These are phyloP conservation scores for Drosophila maculinotata DNA, from an alignment of 2,888 invertebrate species.

Conservation along the genomic window DNA sequence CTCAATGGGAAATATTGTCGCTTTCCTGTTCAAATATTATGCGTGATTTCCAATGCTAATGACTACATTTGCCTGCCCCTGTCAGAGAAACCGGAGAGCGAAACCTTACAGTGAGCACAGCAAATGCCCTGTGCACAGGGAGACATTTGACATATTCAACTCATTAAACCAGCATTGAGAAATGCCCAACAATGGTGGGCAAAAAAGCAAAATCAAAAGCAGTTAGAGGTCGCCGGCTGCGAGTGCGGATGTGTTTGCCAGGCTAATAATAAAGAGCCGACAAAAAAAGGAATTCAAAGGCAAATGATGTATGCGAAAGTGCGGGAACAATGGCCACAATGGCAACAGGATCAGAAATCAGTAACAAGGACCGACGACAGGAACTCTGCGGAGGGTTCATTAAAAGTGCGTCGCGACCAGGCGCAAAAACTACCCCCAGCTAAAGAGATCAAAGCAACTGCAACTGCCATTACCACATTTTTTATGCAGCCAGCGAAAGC, in stretches of 20 bases:
- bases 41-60: slow-evolving; percentile 68
- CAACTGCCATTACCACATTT: slow-evolving; percentile 61
- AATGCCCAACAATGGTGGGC: slow-evolving; percentile 47
- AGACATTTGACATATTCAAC: slow-evolving; percentile 78
- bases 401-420: slow-evolving; percentile 58
- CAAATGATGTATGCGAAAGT: slow-evolving; percentile 64
- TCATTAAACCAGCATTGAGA: slow-evolving; percentile 72
- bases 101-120: neutral
- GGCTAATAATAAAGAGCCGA: slow-evolving; percentile 76
- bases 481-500: slow-evolving; percentile 39
- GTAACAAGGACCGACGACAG: slow-evolving; percentile 49
- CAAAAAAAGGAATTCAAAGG: slow-evolving; percentile 61
- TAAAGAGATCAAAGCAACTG: slow-evolving; percentile 71
- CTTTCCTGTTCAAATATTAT: slow-evolving; percentile 56
- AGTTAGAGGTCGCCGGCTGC: slow-evolving; percentile 57
- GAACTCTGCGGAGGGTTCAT: slow-evolving; percentile 69
- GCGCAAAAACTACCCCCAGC: slow-evolving; percentile 63
- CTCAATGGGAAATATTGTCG: slow-evolving; percentile 7
- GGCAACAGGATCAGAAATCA: slow-evolving; percentile 76
- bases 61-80: slow-evolving; percentile 60
- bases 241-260: slow-evolving; percentile 69
- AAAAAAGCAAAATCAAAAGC: slow-evolving; percentile 26
- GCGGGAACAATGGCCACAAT: slow-evolving; percentile 78
- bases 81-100: slow-evolving; percentile 1
- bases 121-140: slow-evolving; percentile 17